phyloP scores from a whole-genome alignment of 2,113 vertebrate genomes.

The Gnathonemus longibarbis region DNA sequence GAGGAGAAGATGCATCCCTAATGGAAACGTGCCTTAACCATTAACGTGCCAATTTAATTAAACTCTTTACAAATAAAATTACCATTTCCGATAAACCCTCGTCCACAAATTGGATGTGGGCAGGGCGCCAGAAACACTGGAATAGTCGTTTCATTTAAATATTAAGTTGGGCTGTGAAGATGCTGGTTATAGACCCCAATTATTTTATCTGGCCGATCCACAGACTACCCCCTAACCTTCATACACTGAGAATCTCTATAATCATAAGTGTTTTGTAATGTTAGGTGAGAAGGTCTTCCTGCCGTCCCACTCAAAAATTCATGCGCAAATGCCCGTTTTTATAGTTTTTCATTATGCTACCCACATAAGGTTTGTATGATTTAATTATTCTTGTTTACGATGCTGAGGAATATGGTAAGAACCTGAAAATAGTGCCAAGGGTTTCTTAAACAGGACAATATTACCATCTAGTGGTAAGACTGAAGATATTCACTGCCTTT shows the following conservation, averaged over 20 bases:
- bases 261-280: not conserved
- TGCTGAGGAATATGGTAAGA: not conserved
- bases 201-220: not conserved
- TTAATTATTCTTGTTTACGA: not conserved
- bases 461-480: slow-evolving; percentile 6
- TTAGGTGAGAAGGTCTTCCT: not conserved
- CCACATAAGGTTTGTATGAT: not conserved
- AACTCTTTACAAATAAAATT: not conserved
- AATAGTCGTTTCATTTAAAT: not conserved
- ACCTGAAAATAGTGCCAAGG: not conserved
- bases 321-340: not conserved
- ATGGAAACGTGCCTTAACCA: not conserved
- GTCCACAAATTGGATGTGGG: not conserved
- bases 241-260: not conserved
- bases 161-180: not conserved
- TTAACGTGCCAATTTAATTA: not conserved
- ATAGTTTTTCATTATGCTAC: not conserved
- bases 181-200: not conserved
- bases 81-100: not conserved
- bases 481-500: not conserved
- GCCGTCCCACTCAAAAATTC: not conserved
- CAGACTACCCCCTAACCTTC: not conserved
- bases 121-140: not conserved
- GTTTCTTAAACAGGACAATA: slow-evolving; percentile 10
- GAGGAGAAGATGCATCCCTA: not conserved